A percentile compares a stretch with the other conserved stretches of the same genome.
phyloP scores from a whole-genome alignment of 2,113 vertebrate genomes.

The Gasterosteus aculeatus region DNA sequence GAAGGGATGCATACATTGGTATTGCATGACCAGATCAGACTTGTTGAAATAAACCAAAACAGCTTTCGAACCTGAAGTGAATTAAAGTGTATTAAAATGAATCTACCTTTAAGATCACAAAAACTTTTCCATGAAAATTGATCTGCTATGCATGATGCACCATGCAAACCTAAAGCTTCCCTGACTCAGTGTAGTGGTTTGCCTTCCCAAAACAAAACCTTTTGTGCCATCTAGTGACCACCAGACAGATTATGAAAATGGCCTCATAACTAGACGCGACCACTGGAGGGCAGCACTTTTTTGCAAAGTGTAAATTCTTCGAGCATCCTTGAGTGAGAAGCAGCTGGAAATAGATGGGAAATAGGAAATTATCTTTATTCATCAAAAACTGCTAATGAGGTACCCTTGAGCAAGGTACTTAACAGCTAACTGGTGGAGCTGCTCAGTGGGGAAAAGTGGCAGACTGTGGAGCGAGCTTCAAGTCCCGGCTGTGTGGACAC shows the following conservation, averaged over 20 bases:
- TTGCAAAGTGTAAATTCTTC: not conserved
- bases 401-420: not conserved
- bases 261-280: not conserved
- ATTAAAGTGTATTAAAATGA: not conserved
- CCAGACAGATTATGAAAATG: not conserved
- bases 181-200: not conserved
- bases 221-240: slow-evolving; percentile 59
- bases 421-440: not conserved
- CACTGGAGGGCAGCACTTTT: slow-evolving; percentile 25
- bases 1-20: not conserved
- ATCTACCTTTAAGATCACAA: not conserved
- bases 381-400: not conserved
- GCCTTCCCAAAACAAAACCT: slow-evolving; percentile 21
- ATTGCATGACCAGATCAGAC: not conserved
- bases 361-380: not conserved
- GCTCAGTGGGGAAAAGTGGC: not conserved
- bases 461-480: not conserved
- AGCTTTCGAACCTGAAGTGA: not conserved
- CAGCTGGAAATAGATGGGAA: not conserved
- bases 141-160: not conserved
- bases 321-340: not conserved
- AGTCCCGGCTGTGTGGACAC: not conserved
- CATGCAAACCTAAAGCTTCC: not conserved
- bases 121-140: not conserved
- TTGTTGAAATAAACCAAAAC: not conserved